Percentiles rank a stretch among this genome's conserved stretches.
Evolutionary conservation across 2,888 invertebrate species (phyloP).

Genomic region (Drosophila kambysellisi): DNA sequence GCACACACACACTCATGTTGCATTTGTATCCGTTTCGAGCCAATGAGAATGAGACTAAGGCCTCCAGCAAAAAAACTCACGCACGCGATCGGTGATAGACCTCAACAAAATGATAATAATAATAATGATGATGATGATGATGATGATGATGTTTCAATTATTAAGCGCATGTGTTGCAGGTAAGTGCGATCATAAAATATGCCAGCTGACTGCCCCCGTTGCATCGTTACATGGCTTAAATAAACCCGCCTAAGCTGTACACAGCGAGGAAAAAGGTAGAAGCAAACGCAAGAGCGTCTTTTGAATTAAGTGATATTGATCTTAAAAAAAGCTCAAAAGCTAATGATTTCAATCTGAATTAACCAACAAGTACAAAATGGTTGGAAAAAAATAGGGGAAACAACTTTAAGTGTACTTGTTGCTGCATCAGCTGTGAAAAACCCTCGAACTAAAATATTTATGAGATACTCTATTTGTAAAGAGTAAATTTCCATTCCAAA

Average conservation of each 20-base stretch:
- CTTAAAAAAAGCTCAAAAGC: neutral
- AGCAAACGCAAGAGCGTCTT: neutral
- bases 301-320: neutral
- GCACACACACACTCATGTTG: neutral
- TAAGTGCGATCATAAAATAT: slow-evolving; percentile 32
- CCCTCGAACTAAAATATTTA: neutral
- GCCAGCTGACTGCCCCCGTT: slow-evolving; percentile 6
- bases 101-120: slow-evolving; percentile 16
- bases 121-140: slow-evolving; percentile 58
- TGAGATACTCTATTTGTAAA: neutral
- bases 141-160: slow-evolving; percentile 53
- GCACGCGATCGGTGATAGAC: slow-evolving; percentile 51
- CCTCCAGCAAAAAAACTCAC: slow-evolving; percentile 33
- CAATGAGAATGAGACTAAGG: slow-evolving; percentile 39
- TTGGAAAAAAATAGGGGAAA: neutral
- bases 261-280: neutral
- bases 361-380: neutral
- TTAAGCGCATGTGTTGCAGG: slow-evolving; percentile 41
- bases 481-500: neutral
- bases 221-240: neutral
- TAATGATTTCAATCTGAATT: neutral
- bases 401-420: neutral
- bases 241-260: neutral
- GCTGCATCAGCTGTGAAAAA: neutral
- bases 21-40: slow-evolving; percentile 70